A percentile compares a stretch with the other conserved stretches of the same genome.
Conservation (phyloP, 2,797 vertebrate genomes). For the Crenuchus spilurus region DNA sequence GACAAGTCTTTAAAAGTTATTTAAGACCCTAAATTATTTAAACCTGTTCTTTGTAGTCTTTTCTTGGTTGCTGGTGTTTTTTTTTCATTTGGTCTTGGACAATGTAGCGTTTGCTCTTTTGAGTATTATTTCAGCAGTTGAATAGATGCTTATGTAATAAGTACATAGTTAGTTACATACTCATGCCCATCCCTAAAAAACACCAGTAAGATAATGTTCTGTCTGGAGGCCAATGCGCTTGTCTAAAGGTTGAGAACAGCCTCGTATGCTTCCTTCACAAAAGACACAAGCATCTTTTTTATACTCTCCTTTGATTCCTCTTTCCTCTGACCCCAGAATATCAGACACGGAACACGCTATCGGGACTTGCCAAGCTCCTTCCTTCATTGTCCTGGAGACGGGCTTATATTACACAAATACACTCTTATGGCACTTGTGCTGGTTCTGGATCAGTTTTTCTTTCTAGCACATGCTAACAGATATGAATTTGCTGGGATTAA, state of each 20-base stretch:
- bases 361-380: slow-evolving; percentile 28
- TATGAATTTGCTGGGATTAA: neutral
- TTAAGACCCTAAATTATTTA: no score
- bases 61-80: no score
- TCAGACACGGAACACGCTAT: slow-evolving; percentile 34
- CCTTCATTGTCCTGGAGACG: slow-evolving; percentile 8
- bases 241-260: slow-evolving; percentile 30
- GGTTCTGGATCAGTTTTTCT: neutral
- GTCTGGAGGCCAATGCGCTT: slow-evolving; percentile 27
- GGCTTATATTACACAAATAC: slow-evolving; percentile 37
- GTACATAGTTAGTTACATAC: neutral
- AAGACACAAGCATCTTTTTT: slow-evolving; percentile 46
- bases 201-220: slow-evolving; percentile 21
- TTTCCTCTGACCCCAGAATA: slow-evolving; percentile 25
- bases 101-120: no score
- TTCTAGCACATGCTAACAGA: neutral
- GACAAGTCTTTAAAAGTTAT: no score
- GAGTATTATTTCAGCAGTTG: no score
- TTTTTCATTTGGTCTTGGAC: no score
- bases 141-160: neutral
- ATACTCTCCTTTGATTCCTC: slow-evolving; percentile 40
- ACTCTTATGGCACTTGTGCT: neutral
- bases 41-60: no score
- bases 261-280: slow-evolving; percentile 25
- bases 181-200: neutral